Conservation (phyloP, 2,888 invertebrate species). For the Pimpla rufipes region DNA sequence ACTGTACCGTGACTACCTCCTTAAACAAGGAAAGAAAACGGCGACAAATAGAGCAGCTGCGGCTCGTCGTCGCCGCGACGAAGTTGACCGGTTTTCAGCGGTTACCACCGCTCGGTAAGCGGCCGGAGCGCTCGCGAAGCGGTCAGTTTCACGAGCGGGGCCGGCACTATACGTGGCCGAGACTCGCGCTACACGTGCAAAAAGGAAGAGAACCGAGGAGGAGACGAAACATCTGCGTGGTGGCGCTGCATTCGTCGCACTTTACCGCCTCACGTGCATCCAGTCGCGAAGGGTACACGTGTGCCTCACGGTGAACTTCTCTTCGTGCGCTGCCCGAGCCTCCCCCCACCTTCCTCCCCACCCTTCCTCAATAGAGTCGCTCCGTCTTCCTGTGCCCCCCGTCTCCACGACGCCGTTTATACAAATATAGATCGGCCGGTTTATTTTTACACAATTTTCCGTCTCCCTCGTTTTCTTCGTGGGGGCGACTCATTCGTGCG, state of each 20-base stretch:
- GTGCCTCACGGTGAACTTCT: conserved; percentile 59
- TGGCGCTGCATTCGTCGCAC: conserved; percentile 52
- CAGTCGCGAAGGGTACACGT: conserved; percentile 65
- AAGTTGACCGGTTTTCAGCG: neutral
- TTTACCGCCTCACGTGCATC: conserved; percentile 62
- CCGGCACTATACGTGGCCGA: too few relatives aligned
- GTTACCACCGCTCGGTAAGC: neutral
- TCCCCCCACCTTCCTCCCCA: conserved; percentile 37
- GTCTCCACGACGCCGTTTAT: conserved; percentile 42
- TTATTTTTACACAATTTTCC: conserved; percentile 57
- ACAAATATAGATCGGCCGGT: conserved; percentile 62
- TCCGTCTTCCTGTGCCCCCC: conserved; percentile 42
- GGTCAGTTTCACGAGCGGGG: conserved; percentile 15
- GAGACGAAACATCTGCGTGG: conserved; percentile 29
- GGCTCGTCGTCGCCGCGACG: neutral
- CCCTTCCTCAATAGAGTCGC: neutral
- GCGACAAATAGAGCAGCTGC: conserved; percentile 8
- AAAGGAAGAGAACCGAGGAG: conserved; percentile 15
- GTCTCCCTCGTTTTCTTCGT: conserved; percentile 34
- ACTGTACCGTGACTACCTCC: conserved; percentile 39
- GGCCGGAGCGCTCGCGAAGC: neutral
- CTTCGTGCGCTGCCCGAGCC: conserved; percentile 55
- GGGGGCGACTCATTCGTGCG: conserved; percentile 55
- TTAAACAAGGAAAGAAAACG: conserved; percentile 39
- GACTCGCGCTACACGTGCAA: neutral